Evolutionary conservation across 2,113 vertebrate genomes (phyloP), one percentile per base, ranked within the genome.

Genomic region (Chamaea fasciata): DNA sequence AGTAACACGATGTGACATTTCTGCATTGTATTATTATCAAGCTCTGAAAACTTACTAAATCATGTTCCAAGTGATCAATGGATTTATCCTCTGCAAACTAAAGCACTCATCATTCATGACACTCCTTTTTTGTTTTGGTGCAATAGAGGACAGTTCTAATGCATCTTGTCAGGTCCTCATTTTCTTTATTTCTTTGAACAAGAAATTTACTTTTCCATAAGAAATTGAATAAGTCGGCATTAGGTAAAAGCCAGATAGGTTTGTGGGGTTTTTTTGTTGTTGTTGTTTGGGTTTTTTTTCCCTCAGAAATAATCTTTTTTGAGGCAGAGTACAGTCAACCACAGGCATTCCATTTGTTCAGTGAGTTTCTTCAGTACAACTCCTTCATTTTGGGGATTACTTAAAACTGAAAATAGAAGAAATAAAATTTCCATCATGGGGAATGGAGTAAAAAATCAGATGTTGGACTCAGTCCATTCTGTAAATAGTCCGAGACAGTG

Each of bases 101-200:
- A 95, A 60, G 7, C 1, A 0, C 70, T 89, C 42, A 86, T 96
- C 44, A 52, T 94, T 91, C 53, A 68, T 71, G 19, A 31, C 27
- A 33, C 44, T 47, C 52, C 49, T 96, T 37, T 22, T 64, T 70
- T 76, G 35, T 89, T 92, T 82, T 69, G 56, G 41, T 6, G 16
- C 69, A 74, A 94, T 65, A 22, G 69, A 77, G 67, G 59, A 67
- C 31, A 77, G 39, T 91, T 74, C 73, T 75, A 92, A 89, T 95
- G 39, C 35, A 60, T 90, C 10, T 70, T 95, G n/a, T 70, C 87
- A 89, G 39, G 44, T 68, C 87, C 42, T 75, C 26, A 41, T 88
- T 94, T 94, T 92, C 59, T 87, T 87, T 90, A 27, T 95, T 95
- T 82, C 52, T 92, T 95, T 28, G 83, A 86, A 90, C n/a, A 30